A percentile compares a stretch with the other conserved stretches of the same genome.
These are phyloP conservation scores for Dendrocincla fuliginosa DNA, from an alignment of 2,797 vertebrate genomes.

Conservation along the genomic window DNA sequence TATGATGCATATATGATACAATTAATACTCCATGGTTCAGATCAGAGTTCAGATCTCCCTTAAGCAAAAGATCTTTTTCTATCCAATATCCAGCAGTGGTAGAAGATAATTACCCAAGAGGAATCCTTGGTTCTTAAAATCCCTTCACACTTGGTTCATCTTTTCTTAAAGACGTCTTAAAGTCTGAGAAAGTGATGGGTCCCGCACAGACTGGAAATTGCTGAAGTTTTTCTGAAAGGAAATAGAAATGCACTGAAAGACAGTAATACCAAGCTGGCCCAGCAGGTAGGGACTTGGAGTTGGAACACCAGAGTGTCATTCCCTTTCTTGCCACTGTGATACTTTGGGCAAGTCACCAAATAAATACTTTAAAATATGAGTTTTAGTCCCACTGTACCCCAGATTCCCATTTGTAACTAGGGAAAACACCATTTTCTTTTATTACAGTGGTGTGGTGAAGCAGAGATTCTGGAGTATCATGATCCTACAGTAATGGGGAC, in stretches of 20 bases:
- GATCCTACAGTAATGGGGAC: not conserved
- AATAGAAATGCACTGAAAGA: not conserved
- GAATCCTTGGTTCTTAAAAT: not conserved
- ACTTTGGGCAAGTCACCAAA: not conserved
- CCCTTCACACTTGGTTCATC: not conserved
- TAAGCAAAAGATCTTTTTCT: not conserved
- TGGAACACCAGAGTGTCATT: not conserved
- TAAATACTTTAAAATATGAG: not conserved
- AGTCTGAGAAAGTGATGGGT: not conserved
- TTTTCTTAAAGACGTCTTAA: not conserved
- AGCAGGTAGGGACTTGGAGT: not conserved
- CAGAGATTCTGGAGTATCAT: not conserved
- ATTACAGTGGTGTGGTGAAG: not conserved
- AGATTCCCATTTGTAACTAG: not conserved
- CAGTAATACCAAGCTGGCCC: not conserved
- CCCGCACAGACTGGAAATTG: not conserved
- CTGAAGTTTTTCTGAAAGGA: not conserved
- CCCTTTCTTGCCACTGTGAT: not conserved
- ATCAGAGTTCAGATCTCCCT: not conserved
- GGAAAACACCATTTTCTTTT: not conserved
- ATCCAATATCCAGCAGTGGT: not conserved
- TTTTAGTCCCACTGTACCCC: not conserved
- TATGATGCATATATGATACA: not conserved
- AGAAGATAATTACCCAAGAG: not conserved
- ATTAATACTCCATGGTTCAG: not conserved